These are phyloP conservation scores for Myodes glareolus DNA, from an alignment of 2,113 vertebrate genomes.

Conservation along the genomic window DNA sequence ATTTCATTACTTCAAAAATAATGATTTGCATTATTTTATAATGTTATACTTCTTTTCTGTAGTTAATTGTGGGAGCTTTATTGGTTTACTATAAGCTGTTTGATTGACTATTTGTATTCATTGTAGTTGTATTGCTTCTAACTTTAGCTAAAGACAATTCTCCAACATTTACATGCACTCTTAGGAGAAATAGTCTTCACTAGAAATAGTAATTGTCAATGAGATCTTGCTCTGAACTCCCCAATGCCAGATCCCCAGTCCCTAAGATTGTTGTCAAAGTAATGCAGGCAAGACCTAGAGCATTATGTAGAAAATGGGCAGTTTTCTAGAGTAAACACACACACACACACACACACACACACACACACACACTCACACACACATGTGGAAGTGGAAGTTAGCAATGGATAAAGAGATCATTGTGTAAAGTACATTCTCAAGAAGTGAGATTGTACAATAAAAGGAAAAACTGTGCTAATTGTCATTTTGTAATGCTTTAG, in stretches of 20 bases:
- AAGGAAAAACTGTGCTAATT: neutral
- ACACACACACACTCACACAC: too few relatives aligned
- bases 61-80: too few relatives aligned
- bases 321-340: neutral
- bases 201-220: neutral
- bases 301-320: too few relatives aligned
- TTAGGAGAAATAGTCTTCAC: neutral
- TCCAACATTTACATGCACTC: neutral
- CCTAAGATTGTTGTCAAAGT: neutral
- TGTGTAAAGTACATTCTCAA: neutral
- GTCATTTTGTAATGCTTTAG: neutral
- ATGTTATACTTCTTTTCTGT: neutral
- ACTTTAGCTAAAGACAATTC: neutral
- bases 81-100: neutral
- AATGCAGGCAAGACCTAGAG: neutral
- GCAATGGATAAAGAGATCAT: neutral
- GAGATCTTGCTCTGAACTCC: neutral
- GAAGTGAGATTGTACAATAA: neutral
- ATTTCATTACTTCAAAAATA: neutral
- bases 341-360: too few relatives aligned
- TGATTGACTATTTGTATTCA: neutral
- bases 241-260: neutral
- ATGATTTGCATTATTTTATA: neutral
- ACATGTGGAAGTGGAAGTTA: too few relatives aligned
- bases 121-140: neutral